A percentile compares a stretch with the other conserved stretches of the same genome.
Evolutionary conservation across 1,140 invertebrate species (phyloP).

Genomic region (Philotrypesis tridentata): DNA sequence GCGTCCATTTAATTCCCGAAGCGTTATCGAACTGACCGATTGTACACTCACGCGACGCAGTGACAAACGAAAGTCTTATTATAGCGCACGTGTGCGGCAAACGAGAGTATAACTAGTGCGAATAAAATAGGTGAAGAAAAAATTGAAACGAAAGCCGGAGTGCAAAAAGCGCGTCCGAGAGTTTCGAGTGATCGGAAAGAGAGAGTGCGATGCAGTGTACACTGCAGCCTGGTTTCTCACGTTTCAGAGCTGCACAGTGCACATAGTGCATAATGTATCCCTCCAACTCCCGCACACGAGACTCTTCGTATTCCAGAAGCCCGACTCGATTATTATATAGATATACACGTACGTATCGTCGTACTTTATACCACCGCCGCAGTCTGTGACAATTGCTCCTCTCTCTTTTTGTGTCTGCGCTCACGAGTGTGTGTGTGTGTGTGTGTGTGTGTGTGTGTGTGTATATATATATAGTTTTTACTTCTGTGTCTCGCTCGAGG

Average conservation of each 20-base stretch:
- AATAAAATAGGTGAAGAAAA: background rate
- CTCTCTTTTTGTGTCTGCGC: background rate
- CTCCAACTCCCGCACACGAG: background rate
- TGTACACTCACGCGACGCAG: background rate
- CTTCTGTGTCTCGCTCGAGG: background rate
- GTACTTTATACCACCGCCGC: background rate
- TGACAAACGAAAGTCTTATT: too few relatives aligned
- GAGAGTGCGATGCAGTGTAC: background rate
- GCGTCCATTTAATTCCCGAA: background rate
- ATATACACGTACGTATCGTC: background rate
- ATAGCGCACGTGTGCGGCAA: too few relatives aligned
- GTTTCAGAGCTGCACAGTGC: background rate
- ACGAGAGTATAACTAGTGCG: background rate
- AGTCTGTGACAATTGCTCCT: background rate
- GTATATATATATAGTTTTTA: background rate
- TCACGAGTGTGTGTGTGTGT: too few relatives aligned
- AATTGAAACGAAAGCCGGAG: background rate
- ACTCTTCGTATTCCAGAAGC: background rate
- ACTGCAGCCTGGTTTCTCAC: slow-evolving; percentile 2
- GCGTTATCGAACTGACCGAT: background rate
- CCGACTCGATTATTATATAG: background rate
- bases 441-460: too few relatives aligned
- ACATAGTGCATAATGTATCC: too few relatives aligned
- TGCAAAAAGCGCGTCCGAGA: background rate
- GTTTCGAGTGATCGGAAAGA: background rate